Evolutionary conservation across 2,888 invertebrate species (phyloP).

Genomic region (Cephus pygmeus): DNA sequence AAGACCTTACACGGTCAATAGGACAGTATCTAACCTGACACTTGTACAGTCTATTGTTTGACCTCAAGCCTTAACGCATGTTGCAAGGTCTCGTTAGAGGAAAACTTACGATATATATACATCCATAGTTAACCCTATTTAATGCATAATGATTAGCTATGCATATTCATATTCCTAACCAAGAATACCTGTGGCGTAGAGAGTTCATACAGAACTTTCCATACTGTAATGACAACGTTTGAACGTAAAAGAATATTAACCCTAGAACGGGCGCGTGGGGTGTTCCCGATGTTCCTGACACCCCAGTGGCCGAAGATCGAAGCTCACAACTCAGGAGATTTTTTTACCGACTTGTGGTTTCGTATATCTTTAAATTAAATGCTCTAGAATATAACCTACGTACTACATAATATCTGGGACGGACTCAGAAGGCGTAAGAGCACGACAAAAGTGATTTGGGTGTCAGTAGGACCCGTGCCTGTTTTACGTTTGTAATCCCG

Average conservation of each 20-base stretch:
- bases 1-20: not conserved
- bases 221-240: not conserved
- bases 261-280: too few relatives aligned
- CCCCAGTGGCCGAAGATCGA: too few relatives aligned
- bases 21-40: not conserved
- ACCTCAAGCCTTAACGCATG: not conserved
- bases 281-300: too few relatives aligned
- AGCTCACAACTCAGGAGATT: too few relatives aligned
- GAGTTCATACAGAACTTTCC: not conserved
- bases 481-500: too few relatives aligned
- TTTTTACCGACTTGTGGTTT: too few relatives aligned
- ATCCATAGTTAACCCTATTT: not conserved
- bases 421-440: too few relatives aligned
- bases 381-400: too few relatives aligned
- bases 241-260: not conserved
- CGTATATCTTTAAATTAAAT: too few relatives aligned
- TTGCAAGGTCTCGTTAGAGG: not conserved
- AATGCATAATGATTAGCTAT: not conserved
- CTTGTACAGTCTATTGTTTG: not conserved
- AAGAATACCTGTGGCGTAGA: not conserved
- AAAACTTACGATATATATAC: not conserved
- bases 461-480: too few relatives aligned
- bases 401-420: too few relatives aligned
- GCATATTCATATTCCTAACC: not conserved
- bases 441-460: too few relatives aligned